Percentiles rank a stretch among this genome's conserved stretches.
Evolutionary conservation across 2,113 vertebrate species (phyloP).

Genomic region (Mobula birostris): DNA sequence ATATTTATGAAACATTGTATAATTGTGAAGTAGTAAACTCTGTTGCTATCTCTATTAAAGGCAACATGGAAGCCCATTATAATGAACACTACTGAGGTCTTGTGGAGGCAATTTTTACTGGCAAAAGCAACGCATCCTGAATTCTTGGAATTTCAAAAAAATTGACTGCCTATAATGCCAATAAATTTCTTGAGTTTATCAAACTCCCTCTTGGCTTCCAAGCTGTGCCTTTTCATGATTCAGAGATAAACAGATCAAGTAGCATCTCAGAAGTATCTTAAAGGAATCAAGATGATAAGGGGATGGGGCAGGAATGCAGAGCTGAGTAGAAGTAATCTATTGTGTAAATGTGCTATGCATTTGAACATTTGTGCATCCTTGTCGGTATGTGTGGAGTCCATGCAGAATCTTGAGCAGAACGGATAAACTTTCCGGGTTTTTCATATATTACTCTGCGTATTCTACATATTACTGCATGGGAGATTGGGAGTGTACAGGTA

Average conservation of each 20-base stretch:
- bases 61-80: not conserved
- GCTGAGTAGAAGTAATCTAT: too few species aligned
- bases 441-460: too few species aligned
- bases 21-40: not conserved
- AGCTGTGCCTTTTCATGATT: not conserved
- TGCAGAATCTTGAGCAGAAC: too few species aligned
- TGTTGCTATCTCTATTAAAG: not conserved
- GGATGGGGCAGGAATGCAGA: too few species aligned
- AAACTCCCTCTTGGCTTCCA: not conserved
- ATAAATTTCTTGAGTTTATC: not conserved
- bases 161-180: not conserved
- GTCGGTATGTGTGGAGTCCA: too few species aligned
- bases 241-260: not conserved
- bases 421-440: too few species aligned
- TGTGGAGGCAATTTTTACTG: not conserved
- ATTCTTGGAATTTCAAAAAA: not conserved
- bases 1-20: not conserved
- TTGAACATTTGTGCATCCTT: too few species aligned
- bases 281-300: not conserved
- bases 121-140: not conserved
- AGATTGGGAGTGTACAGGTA: too few species aligned
- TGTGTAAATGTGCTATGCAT: too few species aligned
- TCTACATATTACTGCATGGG: too few species aligned
- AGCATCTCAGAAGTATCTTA: not conserved
- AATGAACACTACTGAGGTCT: not conserved